phyloP scores from a whole-genome alignment of 2,797 vertebrate genomes.

The Thalassophryne amazonica region DNA sequence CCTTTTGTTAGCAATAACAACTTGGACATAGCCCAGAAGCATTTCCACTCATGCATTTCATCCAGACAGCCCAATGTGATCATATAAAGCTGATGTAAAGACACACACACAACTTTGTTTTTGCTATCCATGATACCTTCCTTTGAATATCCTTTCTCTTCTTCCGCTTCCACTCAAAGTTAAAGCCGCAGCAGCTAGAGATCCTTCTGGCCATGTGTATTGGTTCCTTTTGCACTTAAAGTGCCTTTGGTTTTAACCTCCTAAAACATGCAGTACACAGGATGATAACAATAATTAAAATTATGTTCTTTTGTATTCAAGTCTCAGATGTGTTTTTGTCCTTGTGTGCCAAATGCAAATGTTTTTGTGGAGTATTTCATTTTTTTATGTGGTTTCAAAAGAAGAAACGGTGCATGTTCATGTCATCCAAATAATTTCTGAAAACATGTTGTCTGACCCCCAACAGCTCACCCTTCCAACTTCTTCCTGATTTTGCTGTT shows the following conservation, averaged over 20 bases:
- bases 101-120: no score
- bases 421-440: constrained; percentile 48
- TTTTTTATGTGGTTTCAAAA: constrained; percentile 33
- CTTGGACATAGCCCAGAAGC: no score
- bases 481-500: constrained; percentile 84
- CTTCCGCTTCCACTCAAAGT: no score
- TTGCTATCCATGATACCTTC: no score
- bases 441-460: constrained; percentile 39
- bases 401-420: constrained; percentile 3
- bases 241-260: constrained; percentile 16
- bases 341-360: constrained; percentile 11
- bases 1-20: no score
- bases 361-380: constrained; percentile 25
- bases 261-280: background rate
- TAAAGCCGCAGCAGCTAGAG: no score
- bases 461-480: background rate
- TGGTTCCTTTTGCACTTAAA: background rate
- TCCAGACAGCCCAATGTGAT: no score
- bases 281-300: constrained; percentile 10
- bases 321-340: constrained; percentile 7
- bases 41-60: no score
- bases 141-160: no score
- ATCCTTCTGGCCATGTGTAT: no score
- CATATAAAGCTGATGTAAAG: no score
- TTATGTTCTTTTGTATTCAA: background rate